Evolutionary conservation across 2,113 vertebrate species (phyloP), one percentile per base, ranked within the genome.

Genomic region (Pachyramphus minor): DNA sequence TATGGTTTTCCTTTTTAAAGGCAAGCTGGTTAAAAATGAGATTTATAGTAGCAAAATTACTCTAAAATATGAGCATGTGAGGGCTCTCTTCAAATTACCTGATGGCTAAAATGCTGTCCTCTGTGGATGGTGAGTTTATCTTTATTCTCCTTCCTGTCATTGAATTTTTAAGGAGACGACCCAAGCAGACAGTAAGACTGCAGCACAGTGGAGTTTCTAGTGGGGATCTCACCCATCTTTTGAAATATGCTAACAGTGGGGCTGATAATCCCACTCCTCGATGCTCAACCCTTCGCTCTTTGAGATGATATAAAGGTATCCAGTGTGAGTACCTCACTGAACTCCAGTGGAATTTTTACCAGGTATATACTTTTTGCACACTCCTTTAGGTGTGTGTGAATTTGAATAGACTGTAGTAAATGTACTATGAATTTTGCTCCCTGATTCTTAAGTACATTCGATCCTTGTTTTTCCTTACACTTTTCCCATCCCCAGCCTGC

Each of bases 161-260:
- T 82, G 52, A 69, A 63, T 19, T 71, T 76, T 27, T 75, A 63
- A 74, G 35, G 59, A 42, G 15, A 8, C 4, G 8, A 59, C 35
- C 59, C 0, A 2, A 68, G 31, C 30, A 90, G 79, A 41, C 19
- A 63, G 42, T 42, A 33, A 88, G 53, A 39, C 11, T 42, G 28
- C 14, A 83, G 41, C 37, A 62, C 22, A 9, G 7, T 4, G 2
- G 7, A 33, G 6, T 60, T 87, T 76, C 42, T 22, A 47, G n/a
- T 23, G 41, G 17, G n/a, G n/a, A 31, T 88, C 37, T 80, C n/a
- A n/a, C 9, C 7, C 3, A 9, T 37, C 11, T 49, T 11, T 67
- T 45, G 1, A n/a, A 59, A 39, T 33, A 15, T 25, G 11, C 7
- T 47, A 20, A 12, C 0, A 0, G 9, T 25, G 11, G 45, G n/a